phyloP scores from a whole-genome alignment of 2,797 vertebrate species.

The Botia almorhae region DNA sequence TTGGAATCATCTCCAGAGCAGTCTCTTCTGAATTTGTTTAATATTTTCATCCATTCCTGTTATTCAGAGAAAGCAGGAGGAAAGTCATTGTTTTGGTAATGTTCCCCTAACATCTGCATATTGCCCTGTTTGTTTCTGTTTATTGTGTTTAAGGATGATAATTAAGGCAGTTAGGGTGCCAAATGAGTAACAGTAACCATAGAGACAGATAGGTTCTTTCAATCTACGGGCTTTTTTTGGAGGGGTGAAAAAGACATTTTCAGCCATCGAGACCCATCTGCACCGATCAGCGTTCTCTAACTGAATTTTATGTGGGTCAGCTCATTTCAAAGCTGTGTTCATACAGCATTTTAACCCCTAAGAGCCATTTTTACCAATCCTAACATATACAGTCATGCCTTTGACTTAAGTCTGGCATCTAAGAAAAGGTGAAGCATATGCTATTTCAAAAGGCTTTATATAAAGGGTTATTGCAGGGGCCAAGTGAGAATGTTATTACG shows the following conservation, averaged over 20 bases:
- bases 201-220: constrained; percentile 40
- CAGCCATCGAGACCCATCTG: constrained; percentile 43
- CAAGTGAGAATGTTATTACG: background rate
- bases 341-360: background rate
- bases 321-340: constrained; percentile 33
- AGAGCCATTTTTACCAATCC: background rate
- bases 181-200: constrained; percentile 54
- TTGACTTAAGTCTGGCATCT: background rate
- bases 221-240: constrained; percentile 11
- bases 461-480: constrained; percentile 12
- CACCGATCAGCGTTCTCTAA: constrained; percentile 22
- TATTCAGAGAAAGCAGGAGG: constrained; percentile 18
- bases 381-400: background rate
- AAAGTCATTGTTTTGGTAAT: constrained; percentile 19
- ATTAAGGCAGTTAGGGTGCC: constrained; percentile 53
- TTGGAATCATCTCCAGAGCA: background rate
- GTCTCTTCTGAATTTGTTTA: constrained; percentile 21
- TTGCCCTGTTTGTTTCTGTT: constrained; percentile 52
- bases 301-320: constrained; percentile 39
- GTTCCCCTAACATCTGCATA: constrained; percentile 50
- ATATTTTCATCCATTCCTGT: constrained; percentile 20
- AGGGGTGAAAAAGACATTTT: constrained; percentile 23
- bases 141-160: constrained; percentile 57
- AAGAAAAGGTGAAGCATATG: constrained; percentile 28
- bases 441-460: constrained; percentile 28